Conservation (phyloP, 2,797 vertebrate species). For the Orestias chungarensis region DNA sequence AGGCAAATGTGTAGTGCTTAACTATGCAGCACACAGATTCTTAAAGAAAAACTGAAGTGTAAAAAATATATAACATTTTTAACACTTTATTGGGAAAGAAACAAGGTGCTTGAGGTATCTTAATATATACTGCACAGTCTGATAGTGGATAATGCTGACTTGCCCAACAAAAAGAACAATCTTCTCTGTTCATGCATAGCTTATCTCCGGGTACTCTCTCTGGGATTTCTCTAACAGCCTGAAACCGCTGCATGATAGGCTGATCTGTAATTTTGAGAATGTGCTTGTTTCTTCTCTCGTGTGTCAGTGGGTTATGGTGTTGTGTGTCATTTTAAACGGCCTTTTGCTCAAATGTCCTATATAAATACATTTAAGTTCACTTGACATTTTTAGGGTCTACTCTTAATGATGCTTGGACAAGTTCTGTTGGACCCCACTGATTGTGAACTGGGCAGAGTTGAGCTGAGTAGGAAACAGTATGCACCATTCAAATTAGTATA, state of each 20-base stretch:
- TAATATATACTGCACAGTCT: not conserved
- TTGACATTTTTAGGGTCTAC: not conserved
- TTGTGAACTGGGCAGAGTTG: not conserved
- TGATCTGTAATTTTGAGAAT: not conserved
- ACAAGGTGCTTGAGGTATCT: too few relatives aligned
- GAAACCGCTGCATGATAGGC: not conserved
- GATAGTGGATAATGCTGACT: not conserved
- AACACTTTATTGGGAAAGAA: too few relatives aligned
- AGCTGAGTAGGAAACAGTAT: not conserved
- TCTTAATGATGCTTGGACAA: not conserved
- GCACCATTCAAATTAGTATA: not conserved
- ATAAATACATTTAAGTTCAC: too few relatives aligned
- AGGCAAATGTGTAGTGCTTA: too few relatives aligned
- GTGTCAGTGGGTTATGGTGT: not conserved
- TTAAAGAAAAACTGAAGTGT: too few relatives aligned
- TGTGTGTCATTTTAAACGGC: too few relatives aligned
- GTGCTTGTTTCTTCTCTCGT: not conserved
- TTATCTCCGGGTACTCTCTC: not conserved
- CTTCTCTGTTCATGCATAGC: not conserved
- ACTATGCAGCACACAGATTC: too few relatives aligned
- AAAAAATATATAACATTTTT: too few relatives aligned
- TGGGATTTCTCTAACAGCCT: slow-evolving; percentile 1
- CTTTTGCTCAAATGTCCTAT: too few relatives aligned
- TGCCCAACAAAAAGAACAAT: not conserved
- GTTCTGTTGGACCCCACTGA: not conserved